These are phyloP conservation scores for Zele albiditarsus DNA, from an alignment of 2,888 invertebrate genomes.

Conservation along the genomic window DNA sequence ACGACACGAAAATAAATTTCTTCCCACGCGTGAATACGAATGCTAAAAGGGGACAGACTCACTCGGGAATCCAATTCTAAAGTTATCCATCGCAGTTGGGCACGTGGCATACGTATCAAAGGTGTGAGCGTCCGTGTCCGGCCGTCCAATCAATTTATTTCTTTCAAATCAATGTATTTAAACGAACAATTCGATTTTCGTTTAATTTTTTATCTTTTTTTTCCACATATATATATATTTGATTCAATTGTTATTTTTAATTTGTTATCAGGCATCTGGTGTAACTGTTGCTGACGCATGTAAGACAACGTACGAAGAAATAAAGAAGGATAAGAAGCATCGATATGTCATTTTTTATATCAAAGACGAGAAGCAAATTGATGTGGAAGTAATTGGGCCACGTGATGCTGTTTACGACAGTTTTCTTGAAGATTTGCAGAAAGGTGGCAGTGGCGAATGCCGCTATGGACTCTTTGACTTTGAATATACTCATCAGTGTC, in stretches of 20 bases:
- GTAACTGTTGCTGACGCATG: conserved; percentile 96
- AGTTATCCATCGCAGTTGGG: conserved; percentile 62
- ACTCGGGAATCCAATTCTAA: conserved; percentile 65
- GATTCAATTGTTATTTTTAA: background rate
- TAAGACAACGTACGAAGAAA: conserved; percentile 96
- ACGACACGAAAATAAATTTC: conserved; percentile 66
- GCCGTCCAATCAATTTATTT: background rate
- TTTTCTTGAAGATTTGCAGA: conserved; percentile 94
- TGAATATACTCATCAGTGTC: conserved; percentile 97
- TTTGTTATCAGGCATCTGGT: conserved; percentile 86
- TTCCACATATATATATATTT: background rate
- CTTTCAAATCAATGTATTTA: background rate
- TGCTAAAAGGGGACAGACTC: conserved; percentile 68
- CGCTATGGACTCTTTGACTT: conserved; percentile 99
- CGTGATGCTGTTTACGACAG: conserved; percentile 94
- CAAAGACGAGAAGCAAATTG: conserved; percentile 96
- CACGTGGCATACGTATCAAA: conserved; percentile 55
- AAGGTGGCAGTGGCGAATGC: conserved; percentile 94
- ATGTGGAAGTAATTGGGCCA: conserved; percentile 92
- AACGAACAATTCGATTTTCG: background rate
- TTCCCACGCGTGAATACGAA: conserved; percentile 71
- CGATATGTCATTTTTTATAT: conserved; percentile 98
- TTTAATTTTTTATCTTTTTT: background rate
- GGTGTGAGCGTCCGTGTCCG: conserved; percentile 22
- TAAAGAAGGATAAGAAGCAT: conserved; percentile 98